Conservation (phyloP, 2,888 invertebrate genomes). For the Macaria liturata region DNA sequence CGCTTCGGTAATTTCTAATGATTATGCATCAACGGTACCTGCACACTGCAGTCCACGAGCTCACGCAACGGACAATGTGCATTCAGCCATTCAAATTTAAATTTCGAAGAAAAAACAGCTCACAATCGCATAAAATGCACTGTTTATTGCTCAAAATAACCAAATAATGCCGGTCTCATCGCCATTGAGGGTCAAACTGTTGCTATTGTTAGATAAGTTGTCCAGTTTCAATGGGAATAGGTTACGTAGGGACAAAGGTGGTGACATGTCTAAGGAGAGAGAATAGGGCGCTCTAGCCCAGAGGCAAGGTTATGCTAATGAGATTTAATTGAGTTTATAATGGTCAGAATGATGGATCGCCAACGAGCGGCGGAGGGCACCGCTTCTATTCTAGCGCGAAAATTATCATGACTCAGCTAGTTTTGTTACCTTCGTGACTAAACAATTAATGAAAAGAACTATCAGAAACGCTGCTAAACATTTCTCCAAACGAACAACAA, state of each 20-base stretch:
- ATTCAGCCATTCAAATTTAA: conserved; percentile 76
- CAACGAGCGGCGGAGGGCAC: conserved; percentile 42
- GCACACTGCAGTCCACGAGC: conserved; percentile 78
- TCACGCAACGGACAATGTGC: conserved; percentile 80
- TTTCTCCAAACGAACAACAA: conserved; percentile 44
- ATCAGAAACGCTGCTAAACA: conserved; percentile 27
- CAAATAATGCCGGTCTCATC: conserved; percentile 75
- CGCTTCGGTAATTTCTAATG: conserved; percentile 74
- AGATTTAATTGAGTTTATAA: conserved; percentile 83
- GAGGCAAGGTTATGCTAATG: conserved; percentile 74
- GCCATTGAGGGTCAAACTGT: conserved; percentile 77
- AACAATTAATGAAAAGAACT: conserved; percentile 16
- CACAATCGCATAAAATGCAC: conserved; percentile 81
- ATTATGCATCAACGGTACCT: conserved; percentile 78
- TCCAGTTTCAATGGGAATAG: conserved; percentile 69
- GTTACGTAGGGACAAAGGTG: conserved; percentile 78
- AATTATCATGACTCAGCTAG: conserved; percentile 66
- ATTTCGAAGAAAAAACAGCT: conserved; percentile 61
- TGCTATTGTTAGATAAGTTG: conserved; percentile 76
- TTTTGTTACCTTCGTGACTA: conserved; percentile 4
- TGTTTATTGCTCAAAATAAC: conserved; percentile 83
- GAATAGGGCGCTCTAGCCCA: conserved; percentile 59
- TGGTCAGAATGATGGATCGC: conserved; percentile 70
- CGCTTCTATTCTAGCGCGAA: conserved; percentile 58
- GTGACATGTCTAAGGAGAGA: conserved; percentile 70